A percentile compares a stretch with the other conserved stretches of the same genome.
Evolutionary conservation across 2,888 invertebrate species (phyloP).

Genomic region (Eristalinus sepulchralis): DNA sequence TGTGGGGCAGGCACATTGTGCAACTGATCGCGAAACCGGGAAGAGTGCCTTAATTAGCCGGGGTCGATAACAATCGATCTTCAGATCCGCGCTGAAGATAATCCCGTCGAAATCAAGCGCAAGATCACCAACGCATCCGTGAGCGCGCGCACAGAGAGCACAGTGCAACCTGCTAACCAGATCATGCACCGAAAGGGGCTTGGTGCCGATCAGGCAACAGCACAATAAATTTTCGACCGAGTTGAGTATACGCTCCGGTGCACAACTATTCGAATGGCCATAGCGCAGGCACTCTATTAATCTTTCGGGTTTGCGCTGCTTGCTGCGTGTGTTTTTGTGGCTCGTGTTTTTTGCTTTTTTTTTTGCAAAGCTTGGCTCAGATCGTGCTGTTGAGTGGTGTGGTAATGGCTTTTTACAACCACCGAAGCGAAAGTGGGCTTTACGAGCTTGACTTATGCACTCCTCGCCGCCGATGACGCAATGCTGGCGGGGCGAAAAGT

Average conservation of each 20-base stretch:
- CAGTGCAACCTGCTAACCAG: slow-evolving; percentile 57
- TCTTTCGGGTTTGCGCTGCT: slow-evolving; percentile 26
- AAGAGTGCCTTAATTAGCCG: slow-evolving; percentile 39
- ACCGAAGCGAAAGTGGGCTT: slow-evolving; percentile 66
- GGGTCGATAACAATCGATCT: slow-evolving; percentile 56
- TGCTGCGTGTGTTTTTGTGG: neutral
- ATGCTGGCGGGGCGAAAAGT: neutral
- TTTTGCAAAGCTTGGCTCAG: slow-evolving; percentile 52
- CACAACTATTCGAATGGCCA: slow-evolving; percentile 58
- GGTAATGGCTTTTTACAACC: slow-evolving; percentile 55
- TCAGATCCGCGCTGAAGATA: slow-evolving; percentile 50
- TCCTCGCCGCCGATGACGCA: slow-evolving; percentile 44
- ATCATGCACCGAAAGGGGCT: slow-evolving; percentile 57
- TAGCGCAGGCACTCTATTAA: slow-evolving; percentile 57
- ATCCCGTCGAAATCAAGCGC: slow-evolving; percentile 31
- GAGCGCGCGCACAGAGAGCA: neutral
- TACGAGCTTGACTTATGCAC: slow-evolving; percentile 55
- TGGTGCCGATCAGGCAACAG: slow-evolving; percentile 37
- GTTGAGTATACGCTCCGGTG: slow-evolving; percentile 45
- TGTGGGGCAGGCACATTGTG: slow-evolving; percentile 43
- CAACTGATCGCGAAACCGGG: slow-evolving; percentile 16
- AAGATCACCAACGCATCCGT: slow-evolving; percentile 50
- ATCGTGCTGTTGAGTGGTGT: slow-evolving; percentile 54
- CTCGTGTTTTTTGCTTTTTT: neutral
- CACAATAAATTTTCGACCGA: slow-evolving; percentile 42